Evolutionary conservation across 2,888 invertebrate genomes (phyloP).

Genomic region (Agrochola lychnidis): DNA sequence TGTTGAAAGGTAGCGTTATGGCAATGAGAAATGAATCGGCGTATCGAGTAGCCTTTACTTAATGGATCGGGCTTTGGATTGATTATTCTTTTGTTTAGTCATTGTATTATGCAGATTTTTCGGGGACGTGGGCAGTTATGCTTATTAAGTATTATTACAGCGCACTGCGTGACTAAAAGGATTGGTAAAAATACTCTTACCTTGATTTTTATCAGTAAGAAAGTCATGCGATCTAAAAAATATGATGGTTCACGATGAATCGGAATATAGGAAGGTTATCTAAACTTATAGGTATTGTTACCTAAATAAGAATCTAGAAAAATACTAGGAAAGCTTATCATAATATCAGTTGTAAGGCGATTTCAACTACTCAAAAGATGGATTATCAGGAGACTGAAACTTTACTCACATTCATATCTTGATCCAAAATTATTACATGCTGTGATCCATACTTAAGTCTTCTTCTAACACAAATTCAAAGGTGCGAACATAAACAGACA

Average conservation of each 20-base stretch:
- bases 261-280: background rate
- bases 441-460: no score
- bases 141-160: slow-evolving; percentile 24
- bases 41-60: slow-evolving; percentile 64
- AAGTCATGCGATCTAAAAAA: slow-evolving; percentile 7
- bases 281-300: background rate
- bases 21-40: slow-evolving; percentile 79
- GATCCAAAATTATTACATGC: no score
- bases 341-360: background rate
- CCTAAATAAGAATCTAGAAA: background rate
- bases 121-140: slow-evolving; percentile 46
- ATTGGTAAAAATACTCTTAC: slow-evolving; percentile 20
- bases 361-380: no score
- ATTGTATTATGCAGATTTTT: slow-evolving; percentile 59
- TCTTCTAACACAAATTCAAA: no score
- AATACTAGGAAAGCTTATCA: background rate
- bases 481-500: no score
- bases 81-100: slow-evolving; percentile 63
- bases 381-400: no score
- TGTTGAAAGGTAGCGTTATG: slow-evolving; percentile 78
- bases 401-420: no score
- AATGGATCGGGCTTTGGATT: slow-evolving; percentile 55
- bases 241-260: background rate
- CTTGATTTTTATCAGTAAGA: slow-evolving; percentile 20
- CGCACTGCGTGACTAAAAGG: slow-evolving; percentile 15